Evolutionary conservation across 2,797 vertebrate species (phyloP).

Genomic region (Cossypha dichroa): DNA sequence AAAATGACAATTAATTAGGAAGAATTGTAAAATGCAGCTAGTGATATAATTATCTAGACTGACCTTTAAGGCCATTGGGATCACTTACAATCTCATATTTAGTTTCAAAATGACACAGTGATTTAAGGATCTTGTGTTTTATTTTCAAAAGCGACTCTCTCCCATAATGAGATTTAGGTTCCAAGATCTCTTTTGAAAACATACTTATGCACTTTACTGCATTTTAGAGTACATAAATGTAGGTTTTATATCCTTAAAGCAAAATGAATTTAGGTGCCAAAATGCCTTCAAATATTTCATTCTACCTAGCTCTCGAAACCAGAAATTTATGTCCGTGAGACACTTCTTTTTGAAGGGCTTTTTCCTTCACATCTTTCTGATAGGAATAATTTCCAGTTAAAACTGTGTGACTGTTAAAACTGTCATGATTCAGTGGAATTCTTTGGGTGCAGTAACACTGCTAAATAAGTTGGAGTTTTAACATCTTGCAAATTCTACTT

Average conservation of each 20-base stretch:
- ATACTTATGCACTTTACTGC: background rate
- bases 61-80: background rate
- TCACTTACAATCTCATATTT: conserved; percentile 19
- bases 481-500: background rate
- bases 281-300: background rate
- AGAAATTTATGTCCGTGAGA: background rate
- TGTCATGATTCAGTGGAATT: background rate
- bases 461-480: background rate
- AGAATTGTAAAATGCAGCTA: background rate
- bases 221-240: background rate
- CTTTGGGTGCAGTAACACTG: background rate
- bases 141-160: background rate
- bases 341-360: background rate
- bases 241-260: background rate
- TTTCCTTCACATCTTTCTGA: background rate
- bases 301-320: background rate
- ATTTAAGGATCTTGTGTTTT: conserved; percentile 29
- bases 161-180: background rate
- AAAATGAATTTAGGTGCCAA: background rate
- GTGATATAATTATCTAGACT: background rate
- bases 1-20: conserved; percentile 14
- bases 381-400: background rate
- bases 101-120: conserved; percentile 28
- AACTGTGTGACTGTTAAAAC: background rate
- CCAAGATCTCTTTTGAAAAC: background rate